phyloP scores from a whole-genome alignment of 2,888 invertebrate genomes.

The Psylliodes chrysocephalus region DNA sequence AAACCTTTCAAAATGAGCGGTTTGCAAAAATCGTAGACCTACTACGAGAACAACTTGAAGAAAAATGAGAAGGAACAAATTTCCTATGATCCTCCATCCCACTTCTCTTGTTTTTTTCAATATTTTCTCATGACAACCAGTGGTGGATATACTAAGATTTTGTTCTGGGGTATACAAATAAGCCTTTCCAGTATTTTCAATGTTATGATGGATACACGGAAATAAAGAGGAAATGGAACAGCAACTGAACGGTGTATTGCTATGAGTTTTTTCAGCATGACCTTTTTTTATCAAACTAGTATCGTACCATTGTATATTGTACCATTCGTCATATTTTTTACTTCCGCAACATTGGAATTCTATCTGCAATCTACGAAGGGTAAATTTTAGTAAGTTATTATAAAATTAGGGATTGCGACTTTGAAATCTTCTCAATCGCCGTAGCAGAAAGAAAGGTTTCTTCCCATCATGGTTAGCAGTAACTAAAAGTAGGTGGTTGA shows the following conservation, averaged over 20 bases:
- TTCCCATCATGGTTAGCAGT: too few relatives aligned
- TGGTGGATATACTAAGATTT: constrained; percentile 60
- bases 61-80: constrained; percentile 51
- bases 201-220: constrained; percentile 71
- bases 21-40: constrained; percentile 58
- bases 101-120: constrained; percentile 53
- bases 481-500: too few relatives aligned
- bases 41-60: constrained; percentile 51
- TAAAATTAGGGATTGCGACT: too few relatives aligned
- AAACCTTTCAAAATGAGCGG: constrained; percentile 55
- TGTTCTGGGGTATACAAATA: constrained; percentile 68
- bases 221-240: constrained; percentile 68
- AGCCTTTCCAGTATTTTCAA: constrained; percentile 66
- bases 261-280: constrained; percentile 49
- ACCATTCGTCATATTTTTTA: constrained; percentile 72
- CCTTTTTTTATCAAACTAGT: constrained; percentile 58
- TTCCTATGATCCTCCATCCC: constrained; percentile 58
- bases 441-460: too few relatives aligned
- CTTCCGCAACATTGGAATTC: constrained; percentile 73
- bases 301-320: constrained; percentile 70
- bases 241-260: constrained; percentile 71
- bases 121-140: constrained; percentile 59
- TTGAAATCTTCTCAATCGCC: too few relatives aligned
- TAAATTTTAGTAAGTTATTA: too few relatives aligned
- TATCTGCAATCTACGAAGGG: constrained; percentile 66